Percentiles rank a stretch among this genome's conserved stretches.
Conservation (phyloP, 2,888 invertebrate species). For the Hypolimnas misippus region DNA sequence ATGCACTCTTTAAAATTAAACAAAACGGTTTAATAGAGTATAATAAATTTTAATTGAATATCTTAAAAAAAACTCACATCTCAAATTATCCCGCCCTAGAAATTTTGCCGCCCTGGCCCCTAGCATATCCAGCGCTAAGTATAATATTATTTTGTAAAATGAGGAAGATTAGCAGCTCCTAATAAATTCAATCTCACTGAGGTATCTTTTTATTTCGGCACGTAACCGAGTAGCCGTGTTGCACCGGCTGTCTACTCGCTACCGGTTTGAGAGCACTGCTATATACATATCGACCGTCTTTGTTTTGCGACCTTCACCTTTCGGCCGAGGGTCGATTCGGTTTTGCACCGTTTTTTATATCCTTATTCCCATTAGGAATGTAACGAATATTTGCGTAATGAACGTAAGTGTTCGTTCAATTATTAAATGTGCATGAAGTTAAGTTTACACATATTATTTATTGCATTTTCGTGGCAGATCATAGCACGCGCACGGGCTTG, state of each 20-base stretch:
- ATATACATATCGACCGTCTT: constrained; percentile 51
- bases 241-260: constrained; percentile 47
- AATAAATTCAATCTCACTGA: constrained; percentile 40
- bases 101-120: too few relatives aligned
- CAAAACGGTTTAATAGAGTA: too few relatives aligned
- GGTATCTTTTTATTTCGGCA: constrained; percentile 56
- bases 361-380: constrained; percentile 16
- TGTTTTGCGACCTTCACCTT: constrained; percentile 66
- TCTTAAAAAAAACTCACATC: too few relatives aligned
- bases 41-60: too few relatives aligned
- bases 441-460: constrained; percentile 5
- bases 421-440: constrained; percentile 4
- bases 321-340: constrained; percentile 43
- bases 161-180: constrained; percentile 53
- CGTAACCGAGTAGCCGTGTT: constrained; percentile 73
- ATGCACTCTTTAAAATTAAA: too few relatives aligned
- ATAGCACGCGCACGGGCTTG: constrained; percentile 14
- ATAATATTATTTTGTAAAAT: constrained; percentile 38
- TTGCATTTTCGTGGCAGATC: constrained; percentile 8
- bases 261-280: constrained; percentile 49
- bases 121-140: too few relatives aligned
- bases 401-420: background rate
- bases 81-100: too few relatives aligned
- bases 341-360: constrained; percentile 50
- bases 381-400: constrained; percentile 25